Percentiles rank a stretch among this genome's conserved stretches.
Conservation (phyloP, 2,888 invertebrate genomes). For the Emmelina monodactyla region DNA sequence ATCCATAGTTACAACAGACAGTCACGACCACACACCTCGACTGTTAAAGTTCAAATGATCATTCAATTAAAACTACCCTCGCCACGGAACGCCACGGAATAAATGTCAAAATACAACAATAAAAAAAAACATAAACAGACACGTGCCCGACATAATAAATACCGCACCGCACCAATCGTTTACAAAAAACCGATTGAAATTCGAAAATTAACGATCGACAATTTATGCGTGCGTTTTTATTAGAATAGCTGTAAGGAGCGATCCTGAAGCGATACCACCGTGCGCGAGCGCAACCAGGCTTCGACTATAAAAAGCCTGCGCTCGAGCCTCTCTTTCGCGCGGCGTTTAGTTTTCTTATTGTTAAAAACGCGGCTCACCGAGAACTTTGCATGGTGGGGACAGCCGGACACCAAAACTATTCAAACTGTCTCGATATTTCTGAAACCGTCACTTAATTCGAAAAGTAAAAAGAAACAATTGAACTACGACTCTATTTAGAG, state of each 20-base stretch:
- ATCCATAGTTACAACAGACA: slow-evolving; percentile 23
- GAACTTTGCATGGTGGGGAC: slow-evolving; percentile 36
- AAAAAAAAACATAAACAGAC: slow-evolving; percentile 54
- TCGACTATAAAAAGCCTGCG: slow-evolving; percentile 59
- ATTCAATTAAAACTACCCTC: slow-evolving; percentile 50
- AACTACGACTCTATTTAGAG: slow-evolving; percentile 34
- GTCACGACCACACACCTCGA: slow-evolving; percentile 55
- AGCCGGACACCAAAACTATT: slow-evolving; percentile 34
- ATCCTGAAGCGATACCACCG: slow-evolving; percentile 62
- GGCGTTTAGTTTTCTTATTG: slow-evolving; percentile 53
- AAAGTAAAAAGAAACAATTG: slow-evolving; percentile 26
- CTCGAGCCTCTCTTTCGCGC: slow-evolving; percentile 59
- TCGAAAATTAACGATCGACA: slow-evolving; percentile 46
- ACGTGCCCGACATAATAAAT: slow-evolving; percentile 55
- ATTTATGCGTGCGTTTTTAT: slow-evolving; percentile 62
- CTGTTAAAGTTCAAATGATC: slow-evolving; percentile 45
- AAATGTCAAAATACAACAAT: slow-evolving; percentile 49
- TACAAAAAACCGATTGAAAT: slow-evolving; percentile 40
- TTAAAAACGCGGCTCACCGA: slow-evolving; percentile 40
- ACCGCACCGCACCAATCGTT: slow-evolving; percentile 34
- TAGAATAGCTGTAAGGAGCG: slow-evolving; percentile 60
- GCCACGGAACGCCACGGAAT: slow-evolving; percentile 49
- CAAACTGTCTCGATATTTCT: slow-evolving; percentile 38
- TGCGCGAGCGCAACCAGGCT: slow-evolving; percentile 57
- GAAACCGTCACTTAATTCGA: slow-evolving; percentile 31